phyloP scores from a whole-genome alignment of 1,140 invertebrate species.

The Trichonephila inaurata region DNA sequence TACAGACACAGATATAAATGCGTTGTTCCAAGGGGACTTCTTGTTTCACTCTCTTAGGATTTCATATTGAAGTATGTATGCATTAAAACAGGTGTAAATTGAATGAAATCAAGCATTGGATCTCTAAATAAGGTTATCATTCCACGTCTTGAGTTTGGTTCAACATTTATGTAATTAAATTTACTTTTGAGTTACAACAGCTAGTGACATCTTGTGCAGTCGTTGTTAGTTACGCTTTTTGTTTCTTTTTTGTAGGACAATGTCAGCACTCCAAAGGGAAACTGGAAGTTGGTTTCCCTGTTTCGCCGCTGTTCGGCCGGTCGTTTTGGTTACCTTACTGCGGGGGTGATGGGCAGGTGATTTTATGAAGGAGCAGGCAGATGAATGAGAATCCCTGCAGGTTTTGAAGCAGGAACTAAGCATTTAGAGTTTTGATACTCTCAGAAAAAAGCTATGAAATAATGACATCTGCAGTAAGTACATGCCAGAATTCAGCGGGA shows the following conservation, averaged over 20 bases:
- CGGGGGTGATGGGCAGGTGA: slow-evolving; percentile 64
- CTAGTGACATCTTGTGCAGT: neutral
- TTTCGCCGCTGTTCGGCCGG: slow-evolving; percentile 67
- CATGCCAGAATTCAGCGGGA: slow-evolving; percentile 9
- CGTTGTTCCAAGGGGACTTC: no score
- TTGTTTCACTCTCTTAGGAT: no score
- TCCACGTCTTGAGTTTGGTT: no score
- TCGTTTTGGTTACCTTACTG: slow-evolving; percentile 69
- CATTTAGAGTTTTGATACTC: slow-evolving; percentile 67
- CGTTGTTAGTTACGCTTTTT: neutral
- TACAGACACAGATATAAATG: no score
- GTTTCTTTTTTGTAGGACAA: neutral
- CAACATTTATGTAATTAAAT: neutral
- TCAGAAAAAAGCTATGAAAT: slow-evolving; percentile 75
- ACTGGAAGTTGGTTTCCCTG: slow-evolving; percentile 69
- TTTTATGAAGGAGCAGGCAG: slow-evolving; percentile 59
- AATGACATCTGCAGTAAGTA: slow-evolving; percentile 77
- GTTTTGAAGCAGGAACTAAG: slow-evolving; percentile 50
- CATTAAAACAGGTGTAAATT: no score
- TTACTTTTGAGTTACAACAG: neutral
- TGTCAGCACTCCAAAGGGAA: slow-evolving; percentile 27
- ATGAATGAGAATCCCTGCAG: slow-evolving; percentile 73
- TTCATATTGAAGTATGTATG: no score
- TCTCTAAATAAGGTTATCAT: no score
- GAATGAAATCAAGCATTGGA: no score